These are phyloP conservation scores for Porites lobata DNA, from an alignment of 92 coral and sea anemone species.

Conservation along the genomic window DNA sequence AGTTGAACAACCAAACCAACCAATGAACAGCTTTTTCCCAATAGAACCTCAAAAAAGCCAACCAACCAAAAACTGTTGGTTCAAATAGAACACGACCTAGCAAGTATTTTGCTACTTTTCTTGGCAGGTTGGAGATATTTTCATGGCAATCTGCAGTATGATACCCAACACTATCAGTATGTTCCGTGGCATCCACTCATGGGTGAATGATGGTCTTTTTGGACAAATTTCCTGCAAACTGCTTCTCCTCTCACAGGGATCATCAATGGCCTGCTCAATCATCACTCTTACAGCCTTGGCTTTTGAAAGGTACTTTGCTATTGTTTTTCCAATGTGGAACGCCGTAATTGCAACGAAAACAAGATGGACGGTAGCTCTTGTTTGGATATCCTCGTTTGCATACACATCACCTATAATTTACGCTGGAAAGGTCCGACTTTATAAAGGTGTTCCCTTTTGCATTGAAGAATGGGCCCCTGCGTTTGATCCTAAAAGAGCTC, in stretches of 20 bases:
- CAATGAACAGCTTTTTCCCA: too few species aligned
- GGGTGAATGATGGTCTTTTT: conserved; percentile 42
- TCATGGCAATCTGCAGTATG: conserved; percentile 49
- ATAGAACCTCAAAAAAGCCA: too few species aligned
- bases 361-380: conserved; percentile 42
- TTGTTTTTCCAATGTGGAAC: conserved; percentile 68
- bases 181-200: neutral
- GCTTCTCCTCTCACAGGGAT: conserved; percentile 46
- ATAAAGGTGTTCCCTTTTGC: conserved; percentile 26
- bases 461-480: conserved; percentile 61
- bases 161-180: conserved; percentile 30
- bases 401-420: conserved; percentile 50
- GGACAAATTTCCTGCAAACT: conserved; percentile 68
- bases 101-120: too few species aligned
- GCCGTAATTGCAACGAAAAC: conserved; percentile 32
- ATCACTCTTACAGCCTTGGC: conserved; percentile 80
- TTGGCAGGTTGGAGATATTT: neutral
- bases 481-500: conserved; percentile 32
- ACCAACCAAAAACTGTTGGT: too few species aligned
- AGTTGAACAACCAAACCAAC: too few species aligned
- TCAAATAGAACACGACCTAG: too few species aligned
- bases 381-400: conserved; percentile 38
- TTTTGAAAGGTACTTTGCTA: conserved; percentile 72
- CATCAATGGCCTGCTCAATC: conserved; percentile 74
- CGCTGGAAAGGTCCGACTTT: conserved; percentile 24